A percentile compares a stretch with the other conserved stretches of the same genome.
Conservation (phyloP, 2,888 invertebrate genomes). For the Diarsia rubi region DNA sequence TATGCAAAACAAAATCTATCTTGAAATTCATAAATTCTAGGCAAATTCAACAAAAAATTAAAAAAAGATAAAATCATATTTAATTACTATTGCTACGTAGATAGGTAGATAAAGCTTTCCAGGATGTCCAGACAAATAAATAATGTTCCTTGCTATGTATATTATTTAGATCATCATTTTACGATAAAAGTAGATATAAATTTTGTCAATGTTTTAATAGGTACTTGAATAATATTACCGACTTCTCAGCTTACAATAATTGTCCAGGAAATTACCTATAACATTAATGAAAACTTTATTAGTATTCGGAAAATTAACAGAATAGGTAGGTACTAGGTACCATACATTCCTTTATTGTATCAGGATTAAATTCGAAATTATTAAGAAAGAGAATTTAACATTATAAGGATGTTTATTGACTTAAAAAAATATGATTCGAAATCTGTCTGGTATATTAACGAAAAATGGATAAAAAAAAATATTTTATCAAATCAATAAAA, state of each 20-base stretch:
- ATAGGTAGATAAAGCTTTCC: slow-evolving; percentile 43
- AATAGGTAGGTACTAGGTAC: neutral
- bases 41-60: no score
- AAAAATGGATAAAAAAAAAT: no score
- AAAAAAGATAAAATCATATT: neutral
- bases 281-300: slow-evolving; percentile 1
- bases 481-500: no score
- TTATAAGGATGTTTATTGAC: no score
- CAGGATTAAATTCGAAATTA: slow-evolving; percentile 26
- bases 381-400: slow-evolving; percentile 28
- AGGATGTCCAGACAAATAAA: slow-evolving; percentile 24
- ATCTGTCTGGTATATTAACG: no score
- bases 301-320: slow-evolving; percentile 1
- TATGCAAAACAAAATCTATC: neutral
- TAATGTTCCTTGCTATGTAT: slow-evolving; percentile 20
- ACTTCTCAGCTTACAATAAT: slow-evolving; percentile 23
- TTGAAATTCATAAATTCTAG: neutral
- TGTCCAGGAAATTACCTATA: slow-evolving; percentile 11
- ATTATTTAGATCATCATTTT: slow-evolving; percentile 13
- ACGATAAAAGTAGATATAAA: slow-evolving; percentile 39
- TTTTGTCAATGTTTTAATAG: slow-evolving; percentile 7
- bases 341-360: slow-evolving; percentile 19
- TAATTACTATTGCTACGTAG: neutral
- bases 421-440: no score
- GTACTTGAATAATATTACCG: slow-evolving; percentile 1